Evolutionary conservation across 2,888 invertebrate species (phyloP).

Genomic region (Dolichomitus sp.): DNA sequence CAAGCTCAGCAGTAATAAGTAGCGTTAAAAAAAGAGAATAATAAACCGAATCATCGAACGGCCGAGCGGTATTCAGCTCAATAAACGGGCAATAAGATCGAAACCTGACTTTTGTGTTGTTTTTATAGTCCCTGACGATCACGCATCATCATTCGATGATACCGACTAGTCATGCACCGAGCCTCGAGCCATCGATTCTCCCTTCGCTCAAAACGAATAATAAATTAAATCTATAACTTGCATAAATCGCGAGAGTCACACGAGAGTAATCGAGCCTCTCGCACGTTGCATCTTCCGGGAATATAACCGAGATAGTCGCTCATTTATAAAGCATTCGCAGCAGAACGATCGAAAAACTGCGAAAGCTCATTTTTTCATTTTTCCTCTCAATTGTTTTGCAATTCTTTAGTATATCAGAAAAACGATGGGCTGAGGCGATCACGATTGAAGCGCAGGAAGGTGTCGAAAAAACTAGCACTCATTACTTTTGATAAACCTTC

Average conservation of each 20-base stretch:
- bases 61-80: conserved; percentile 28
- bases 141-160: conserved; percentile 46
- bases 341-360: neutral
- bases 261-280: conserved; percentile 12
- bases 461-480: neutral
- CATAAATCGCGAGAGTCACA: neutral
- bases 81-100: conserved; percentile 32
- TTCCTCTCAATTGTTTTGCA: neutral
- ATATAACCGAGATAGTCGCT: conserved; percentile 2
- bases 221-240: neutral
- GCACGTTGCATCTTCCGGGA: conserved; percentile 28
- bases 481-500: conserved; percentile 28
- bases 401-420: neutral
- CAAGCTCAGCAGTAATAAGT: conserved; percentile 44
- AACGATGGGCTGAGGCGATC: conserved; percentile 2
- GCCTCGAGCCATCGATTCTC: conserved; percentile 54
- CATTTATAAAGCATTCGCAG: neutral
- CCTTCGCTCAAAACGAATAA: conserved; percentile 19
- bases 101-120: conserved; percentile 26
- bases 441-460: conserved; percentile 7
- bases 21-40: conserved; percentile 5
- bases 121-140: conserved; percentile 38
- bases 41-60: conserved; percentile 15
- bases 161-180: conserved; percentile 73
- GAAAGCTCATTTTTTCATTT: conserved; percentile 8